Percentiles rank a stretch among this genome's conserved stretches.
Conservation (phyloP, 2,113 vertebrate genomes). For the Triplophysa tibetana region DNA sequence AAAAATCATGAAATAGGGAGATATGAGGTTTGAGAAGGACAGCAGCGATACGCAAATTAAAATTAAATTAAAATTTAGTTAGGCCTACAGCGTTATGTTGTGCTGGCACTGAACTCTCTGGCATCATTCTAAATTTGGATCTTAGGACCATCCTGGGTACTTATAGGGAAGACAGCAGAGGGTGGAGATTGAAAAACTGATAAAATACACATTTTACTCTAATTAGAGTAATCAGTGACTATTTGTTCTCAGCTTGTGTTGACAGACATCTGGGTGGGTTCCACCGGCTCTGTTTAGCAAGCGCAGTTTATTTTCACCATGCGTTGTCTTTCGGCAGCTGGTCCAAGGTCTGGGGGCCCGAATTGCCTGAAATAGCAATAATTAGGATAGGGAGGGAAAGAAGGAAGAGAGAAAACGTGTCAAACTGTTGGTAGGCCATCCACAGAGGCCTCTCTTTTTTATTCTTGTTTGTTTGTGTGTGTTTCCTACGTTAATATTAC, state of each 20-base stretch:
- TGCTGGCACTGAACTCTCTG: constrained; percentile 13
- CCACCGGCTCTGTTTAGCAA: constrained; percentile 43
- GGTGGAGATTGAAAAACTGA: constrained; percentile 48
- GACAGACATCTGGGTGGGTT: constrained; percentile 61
- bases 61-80: not conserved
- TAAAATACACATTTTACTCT: constrained; percentile 55
- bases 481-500: constrained; percentile 38
- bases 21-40: no score
- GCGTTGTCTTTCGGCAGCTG: constrained; percentile 71
- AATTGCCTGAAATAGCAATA: constrained; percentile 70
- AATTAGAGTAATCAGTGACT: constrained; percentile 70
- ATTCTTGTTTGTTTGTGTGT: constrained; percentile 52
- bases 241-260: constrained; percentile 68
- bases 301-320: constrained; percentile 69
- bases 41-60: not conserved
- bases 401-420: constrained; percentile 79
- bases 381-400: constrained; percentile 74
- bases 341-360: constrained; percentile 70
- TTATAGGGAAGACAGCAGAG: constrained; percentile 69
- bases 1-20: no score
- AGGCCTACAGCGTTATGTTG: not conserved
- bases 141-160: constrained; percentile 58
- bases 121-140: constrained; percentile 66
- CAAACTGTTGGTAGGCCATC: constrained; percentile 61
- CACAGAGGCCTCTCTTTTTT: constrained; percentile 46